Conservation (phyloP, 2,888 invertebrate genomes). For the Eupeodes latifasciatus region DNA sequence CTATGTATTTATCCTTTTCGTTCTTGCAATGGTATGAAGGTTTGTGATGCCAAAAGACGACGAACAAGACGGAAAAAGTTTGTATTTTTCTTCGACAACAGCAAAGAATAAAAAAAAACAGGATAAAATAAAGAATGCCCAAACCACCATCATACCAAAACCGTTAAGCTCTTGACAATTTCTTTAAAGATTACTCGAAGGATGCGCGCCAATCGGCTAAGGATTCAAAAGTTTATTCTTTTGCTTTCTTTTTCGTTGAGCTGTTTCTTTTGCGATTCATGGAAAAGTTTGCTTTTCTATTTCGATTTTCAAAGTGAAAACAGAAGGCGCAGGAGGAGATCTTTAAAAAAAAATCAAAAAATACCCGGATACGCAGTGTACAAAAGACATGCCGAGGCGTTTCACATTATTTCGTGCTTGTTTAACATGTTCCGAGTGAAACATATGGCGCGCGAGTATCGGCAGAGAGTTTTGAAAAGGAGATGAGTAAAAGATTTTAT, state of each 20-base stretch:
- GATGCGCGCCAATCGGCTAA: slow-evolving; percentile 76
- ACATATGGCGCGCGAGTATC: slow-evolving; percentile 57
- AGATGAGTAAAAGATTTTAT: slow-evolving; percentile 34
- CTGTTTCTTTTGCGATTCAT: slow-evolving; percentile 41
- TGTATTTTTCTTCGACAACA: slow-evolving; percentile 65
- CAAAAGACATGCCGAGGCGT: slow-evolving; percentile 53
- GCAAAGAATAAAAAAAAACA: not conserved
- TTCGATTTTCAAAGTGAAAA: slow-evolving; percentile 72
- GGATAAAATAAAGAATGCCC: slow-evolving; percentile 23
- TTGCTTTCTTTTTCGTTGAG: slow-evolving; percentile 20
- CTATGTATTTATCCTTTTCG: slow-evolving; percentile 51
- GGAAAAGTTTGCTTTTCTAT: slow-evolving; percentile 70
- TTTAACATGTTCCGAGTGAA: slow-evolving; percentile 68
- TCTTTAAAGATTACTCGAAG: slow-evolving; percentile 76
- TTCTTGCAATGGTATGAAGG: not conserved
- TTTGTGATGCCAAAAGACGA: not conserved
- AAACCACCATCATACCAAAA: slow-evolving; percentile 45
- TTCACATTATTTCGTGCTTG: slow-evolving; percentile 76
- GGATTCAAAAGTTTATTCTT: slow-evolving; percentile 67
- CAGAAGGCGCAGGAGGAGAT: slow-evolving; percentile 17
- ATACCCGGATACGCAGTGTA: slow-evolving; percentile 29
- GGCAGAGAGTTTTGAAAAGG: not conserved
- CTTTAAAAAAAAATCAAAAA: not conserved
- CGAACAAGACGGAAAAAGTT: slow-evolving; percentile 54
- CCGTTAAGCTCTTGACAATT: slow-evolving; percentile 76